Evolutionary conservation across 1,140 invertebrate species (phyloP), one percentile per base, ranked within the genome.

Genomic region (Drosophila malerkotliana): DNA sequence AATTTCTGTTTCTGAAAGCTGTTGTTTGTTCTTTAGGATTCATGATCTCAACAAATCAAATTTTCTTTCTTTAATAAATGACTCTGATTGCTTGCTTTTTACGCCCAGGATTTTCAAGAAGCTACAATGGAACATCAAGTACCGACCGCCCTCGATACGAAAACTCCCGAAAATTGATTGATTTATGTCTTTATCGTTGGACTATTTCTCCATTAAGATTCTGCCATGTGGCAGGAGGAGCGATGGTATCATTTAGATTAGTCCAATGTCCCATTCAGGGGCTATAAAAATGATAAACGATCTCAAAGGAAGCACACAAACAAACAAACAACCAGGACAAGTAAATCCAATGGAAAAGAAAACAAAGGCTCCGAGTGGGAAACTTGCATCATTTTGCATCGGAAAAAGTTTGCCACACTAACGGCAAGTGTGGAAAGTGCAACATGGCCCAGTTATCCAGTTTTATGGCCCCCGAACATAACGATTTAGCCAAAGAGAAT

Each of bases 271-370:
- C 80, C 62, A 69, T 66, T 57, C 59, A 58, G 58, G 72, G 49
- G 78, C 77, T 49, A 81, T 84, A 84, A 84, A 84, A 79, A 87
- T 84, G 82, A 87, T 84, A 87, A 84, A 84, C 67, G 81, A 84
- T 87, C 66, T 53, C 49, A 45, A 39, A 48, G 5, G 61, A 51
- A 15, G 30, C 28, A 55, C 45, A 56, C 34, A 28, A 45, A 32
- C 48, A 45, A 56, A 28, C 53, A 24, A 47, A 47, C 9, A 12
- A n/a, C 44, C 18, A 9, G 9, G 18, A 15, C 26, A 34, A 30
- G 62, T 45, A 48, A 55, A 55, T 12, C 51, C 34, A 53, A 71
- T 41, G 41, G 41, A 8, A 48, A 58, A 49, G 21, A 51, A 59
- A 41, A 45, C 49, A 44, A 44, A 64, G 28, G 52, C 67, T 54